A percentile compares a stretch with the other conserved stretches of the same genome.
These are phyloP conservation scores for Tenthredo distinguenda DNA, from an alignment of 2,888 invertebrate genomes.

Conservation along the genomic window DNA sequence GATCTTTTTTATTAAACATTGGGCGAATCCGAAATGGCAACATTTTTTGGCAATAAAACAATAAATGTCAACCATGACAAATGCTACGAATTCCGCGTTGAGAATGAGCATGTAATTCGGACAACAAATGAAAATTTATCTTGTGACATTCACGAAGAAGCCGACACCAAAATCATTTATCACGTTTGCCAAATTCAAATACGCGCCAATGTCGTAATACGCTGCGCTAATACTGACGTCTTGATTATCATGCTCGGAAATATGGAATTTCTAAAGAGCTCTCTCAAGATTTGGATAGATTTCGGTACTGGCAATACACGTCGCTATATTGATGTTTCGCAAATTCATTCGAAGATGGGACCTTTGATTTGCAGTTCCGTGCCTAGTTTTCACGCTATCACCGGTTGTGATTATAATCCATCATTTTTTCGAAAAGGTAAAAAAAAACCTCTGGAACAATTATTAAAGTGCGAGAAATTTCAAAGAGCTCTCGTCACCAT, in stretches of 20 bases:
- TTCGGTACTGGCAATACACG: conserved; percentile 27
- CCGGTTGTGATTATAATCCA: conserved; percentile 54
- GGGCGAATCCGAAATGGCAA: conserved; percentile 64
- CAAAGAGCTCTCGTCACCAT: neutral
- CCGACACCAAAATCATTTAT: conserved; percentile 56
- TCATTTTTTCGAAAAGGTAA: conserved; percentile 54
- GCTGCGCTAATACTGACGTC: conserved; percentile 5
- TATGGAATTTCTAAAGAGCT: conserved; percentile 26
- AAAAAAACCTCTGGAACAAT: conserved; percentile 42
- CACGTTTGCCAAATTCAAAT: conserved; percentile 43
- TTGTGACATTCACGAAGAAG: conserved; percentile 56
- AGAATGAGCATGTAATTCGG: too few relatives aligned
- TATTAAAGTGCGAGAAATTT: neutral
- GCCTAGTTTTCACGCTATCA: conserved; percentile 52
- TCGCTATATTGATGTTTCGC: neutral
- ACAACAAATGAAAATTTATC: conserved; percentile 51
- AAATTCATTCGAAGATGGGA: neutral
- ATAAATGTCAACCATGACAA: conserved; percentile 41
- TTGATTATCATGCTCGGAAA: conserved; percentile 8
- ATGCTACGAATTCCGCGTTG: neutral
- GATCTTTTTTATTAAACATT: conserved; percentile 64
- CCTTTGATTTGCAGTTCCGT: neutral
- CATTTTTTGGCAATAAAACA: conserved; percentile 62
- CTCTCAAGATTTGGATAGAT: neutral
- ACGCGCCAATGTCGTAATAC: neutral